Evolutionary conservation across 1,140 invertebrate species (phyloP), one percentile per base, ranked within the genome.

Genomic region (Asbolus verrucosus): DNA sequence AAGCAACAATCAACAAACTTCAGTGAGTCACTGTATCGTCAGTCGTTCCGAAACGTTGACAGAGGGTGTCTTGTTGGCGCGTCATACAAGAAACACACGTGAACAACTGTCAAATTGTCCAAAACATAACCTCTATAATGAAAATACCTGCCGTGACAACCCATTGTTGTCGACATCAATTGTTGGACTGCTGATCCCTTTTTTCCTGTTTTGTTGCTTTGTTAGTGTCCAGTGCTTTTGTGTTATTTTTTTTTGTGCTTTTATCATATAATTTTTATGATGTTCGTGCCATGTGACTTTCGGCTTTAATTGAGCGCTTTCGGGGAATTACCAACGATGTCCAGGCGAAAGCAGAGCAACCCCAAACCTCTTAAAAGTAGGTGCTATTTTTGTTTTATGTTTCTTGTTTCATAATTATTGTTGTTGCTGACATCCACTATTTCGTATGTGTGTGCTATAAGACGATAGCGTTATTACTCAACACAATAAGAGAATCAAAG

Each of bases 331-430:
- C 39, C 72, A 63, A 71, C 66, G 80, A 87, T 87, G 86, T 87
- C 86, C 75, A 85, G 86, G 78, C 82, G 86, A 78, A 87, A 87
- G 80, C 86, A 87, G 82, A 87, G 86, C 82, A 87, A 87, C 77
- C 86, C 86, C 31, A 87, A 87, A 78, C 86, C 86, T 62, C 80
- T 87, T 39, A 87, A 87, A 86, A 86, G 86, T 87, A 79, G 83
- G 86, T 80, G 72, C 71, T 71, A 27, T n/a, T 27, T 54, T 63
- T 69, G 16, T 60, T 73, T 60, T 30, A 27, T 11, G 13, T 14
- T 59, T 59, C 6, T 54, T 31, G 11, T 60, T 60, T 31, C 33
- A 15, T 27, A 27, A 65, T 65, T 65, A 30, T 27, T 65, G 62
- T 30, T 65, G 41, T 27, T 65, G 62, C 41, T 43, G 41, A 62